Evolutionary conservation across 2,113 vertebrate genomes (phyloP).

Genomic region (Agelaius phoeniceus): DNA sequence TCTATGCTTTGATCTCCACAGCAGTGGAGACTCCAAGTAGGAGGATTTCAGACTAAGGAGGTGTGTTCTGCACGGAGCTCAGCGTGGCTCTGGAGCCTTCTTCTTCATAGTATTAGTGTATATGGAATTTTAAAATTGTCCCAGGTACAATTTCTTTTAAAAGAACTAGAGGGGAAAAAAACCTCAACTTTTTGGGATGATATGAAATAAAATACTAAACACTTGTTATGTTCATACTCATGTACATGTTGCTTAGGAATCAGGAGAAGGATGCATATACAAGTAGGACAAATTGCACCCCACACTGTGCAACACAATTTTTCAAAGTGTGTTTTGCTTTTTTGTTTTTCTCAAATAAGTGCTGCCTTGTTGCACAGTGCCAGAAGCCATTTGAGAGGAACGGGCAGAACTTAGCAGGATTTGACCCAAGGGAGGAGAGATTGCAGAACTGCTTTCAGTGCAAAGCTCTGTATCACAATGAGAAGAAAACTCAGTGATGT

Average conservation of each 20-base stretch:
- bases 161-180: neutral
- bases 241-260: neutral
- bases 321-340: constrained; percentile 6
- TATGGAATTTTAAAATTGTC: neutral
- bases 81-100: neutral
- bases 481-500: neutral
- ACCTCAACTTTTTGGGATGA: neutral
- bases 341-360: constrained; percentile 15
- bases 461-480: neutral
- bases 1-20: neutral
- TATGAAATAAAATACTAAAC: neutral
- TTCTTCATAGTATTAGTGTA: neutral
- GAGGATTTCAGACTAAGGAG: neutral
- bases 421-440: neutral
- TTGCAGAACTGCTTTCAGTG: neutral
- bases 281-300: neutral
- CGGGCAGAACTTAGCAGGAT: neutral
- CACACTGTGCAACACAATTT: neutral
- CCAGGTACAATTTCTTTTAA: neutral
- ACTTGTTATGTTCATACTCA: neutral
- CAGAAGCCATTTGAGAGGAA: neutral
- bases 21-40: neutral
- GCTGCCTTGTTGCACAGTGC: neutral
- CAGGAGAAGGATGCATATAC: neutral
- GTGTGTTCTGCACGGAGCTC: neutral